These are phyloP conservation scores for Micoletzkya japonica DNA, from an alignment of 2,888 invertebrate species.

Conservation along the genomic window DNA sequence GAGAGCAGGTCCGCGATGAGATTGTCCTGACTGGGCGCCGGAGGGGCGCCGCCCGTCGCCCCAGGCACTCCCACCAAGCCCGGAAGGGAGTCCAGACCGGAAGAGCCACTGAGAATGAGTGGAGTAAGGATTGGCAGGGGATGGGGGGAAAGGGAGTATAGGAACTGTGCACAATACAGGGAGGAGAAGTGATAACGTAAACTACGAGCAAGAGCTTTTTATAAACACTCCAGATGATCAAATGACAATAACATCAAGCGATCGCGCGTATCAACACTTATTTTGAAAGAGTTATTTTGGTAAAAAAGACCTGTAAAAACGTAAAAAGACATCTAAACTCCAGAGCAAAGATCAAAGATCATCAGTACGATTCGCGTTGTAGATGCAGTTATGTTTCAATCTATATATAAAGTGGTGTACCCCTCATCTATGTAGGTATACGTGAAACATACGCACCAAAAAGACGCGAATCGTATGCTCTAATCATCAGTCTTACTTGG, in stretches of 20 bases:
- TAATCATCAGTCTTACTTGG: conserved; percentile 26
- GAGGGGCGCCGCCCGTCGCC: conserved; percentile 70
- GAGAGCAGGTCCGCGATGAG: conserved; percentile 93
- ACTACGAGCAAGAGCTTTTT: no score
- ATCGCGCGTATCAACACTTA: background rate
- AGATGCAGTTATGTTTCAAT: no score
- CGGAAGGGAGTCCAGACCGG: conserved; percentile 17
- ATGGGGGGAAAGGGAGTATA: background rate
- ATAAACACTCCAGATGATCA: background rate
- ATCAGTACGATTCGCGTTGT: no score
- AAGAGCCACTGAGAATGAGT: background rate
- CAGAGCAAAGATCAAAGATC: conserved; percentile 4
- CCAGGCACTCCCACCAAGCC: conserved; percentile 63
- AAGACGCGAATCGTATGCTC: no score
- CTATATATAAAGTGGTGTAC: no score
- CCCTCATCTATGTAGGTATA: no score
- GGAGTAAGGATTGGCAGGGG: background rate
- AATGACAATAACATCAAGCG: background rate
- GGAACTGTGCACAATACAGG: background rate
- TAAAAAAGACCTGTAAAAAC: background rate
- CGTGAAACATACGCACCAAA: no score
- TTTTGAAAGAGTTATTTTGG: background rate
- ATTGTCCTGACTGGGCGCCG: conserved; percentile 76
- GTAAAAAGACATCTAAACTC: background rate
- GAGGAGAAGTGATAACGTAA: no score